Percentiles rank a stretch among this genome's conserved stretches.
Evolutionary conservation across 2,113 vertebrate genomes (phyloP).

Genomic region (Entomyzon cyanotis): DNA sequence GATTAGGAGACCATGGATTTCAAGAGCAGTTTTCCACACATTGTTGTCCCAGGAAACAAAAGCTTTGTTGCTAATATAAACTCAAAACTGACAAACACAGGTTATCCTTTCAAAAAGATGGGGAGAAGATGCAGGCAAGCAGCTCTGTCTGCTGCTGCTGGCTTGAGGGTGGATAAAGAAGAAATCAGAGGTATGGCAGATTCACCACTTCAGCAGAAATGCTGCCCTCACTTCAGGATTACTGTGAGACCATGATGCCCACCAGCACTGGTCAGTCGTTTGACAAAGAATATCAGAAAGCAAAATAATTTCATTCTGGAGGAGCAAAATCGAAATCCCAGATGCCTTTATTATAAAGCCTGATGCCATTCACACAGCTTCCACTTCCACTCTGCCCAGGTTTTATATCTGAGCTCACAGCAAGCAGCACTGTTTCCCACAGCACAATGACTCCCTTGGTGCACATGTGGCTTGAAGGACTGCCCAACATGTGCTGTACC

Average conservation of each 20-base stretch:
- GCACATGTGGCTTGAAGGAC: background rate
- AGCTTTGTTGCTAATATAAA: background rate
- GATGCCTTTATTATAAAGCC: background rate
- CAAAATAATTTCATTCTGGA: background rate
- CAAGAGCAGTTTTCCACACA: background rate
- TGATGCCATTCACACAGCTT: background rate
- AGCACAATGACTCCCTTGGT: background rate
- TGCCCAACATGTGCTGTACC: background rate
- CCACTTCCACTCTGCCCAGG: background rate
- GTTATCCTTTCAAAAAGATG: background rate
- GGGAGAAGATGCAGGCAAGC: background rate
- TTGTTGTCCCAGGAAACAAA: background rate
- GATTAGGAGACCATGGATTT: conserved; percentile 13
- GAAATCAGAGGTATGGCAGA: background rate
- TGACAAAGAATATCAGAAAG: background rate
- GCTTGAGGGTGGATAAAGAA: background rate
- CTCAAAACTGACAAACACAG: background rate
- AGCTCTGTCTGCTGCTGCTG: background rate
- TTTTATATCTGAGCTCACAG: background rate
- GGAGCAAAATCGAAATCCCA: background rate
- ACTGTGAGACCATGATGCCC: background rate
- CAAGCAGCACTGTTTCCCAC: background rate
- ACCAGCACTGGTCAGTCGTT: background rate
- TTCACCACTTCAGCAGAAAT: background rate
- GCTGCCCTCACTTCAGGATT: background rate